Percentiles rank a stretch among this genome's conserved stretches.
Conservation (phyloP, 2,888 invertebrate species). For the Periphyllus acericola region DNA sequence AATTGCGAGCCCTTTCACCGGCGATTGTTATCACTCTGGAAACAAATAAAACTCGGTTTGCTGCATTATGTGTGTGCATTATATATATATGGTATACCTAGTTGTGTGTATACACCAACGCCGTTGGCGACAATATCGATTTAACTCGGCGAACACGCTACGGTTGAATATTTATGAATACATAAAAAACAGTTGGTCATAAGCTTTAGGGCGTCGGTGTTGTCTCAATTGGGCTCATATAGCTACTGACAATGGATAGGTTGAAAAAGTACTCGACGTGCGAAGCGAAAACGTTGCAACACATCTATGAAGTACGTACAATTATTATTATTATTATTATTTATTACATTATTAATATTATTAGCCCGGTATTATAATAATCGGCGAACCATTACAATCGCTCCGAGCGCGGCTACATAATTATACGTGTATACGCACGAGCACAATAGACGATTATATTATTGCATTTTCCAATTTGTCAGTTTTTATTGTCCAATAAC, state of each 20-base stretch:
- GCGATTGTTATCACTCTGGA: neutral
- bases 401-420: neutral
- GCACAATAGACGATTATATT: neutral
- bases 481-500: slow-evolving; percentile 53
- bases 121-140: slow-evolving; percentile 50
- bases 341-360: neutral
- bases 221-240: neutral
- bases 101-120: slow-evolving; percentile 28
- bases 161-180: slow-evolving; percentile 11
- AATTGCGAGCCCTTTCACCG: neutral
- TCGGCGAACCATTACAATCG: neutral
- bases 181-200: neutral
- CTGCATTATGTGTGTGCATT: neutral
- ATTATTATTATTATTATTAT: slow-evolving; percentile 11
- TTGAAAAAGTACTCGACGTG: slow-evolving; percentile 24
- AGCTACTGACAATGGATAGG: slow-evolving; percentile 11
- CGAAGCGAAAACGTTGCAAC: slow-evolving; percentile 49
- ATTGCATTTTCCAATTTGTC: neutral
- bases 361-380: neutral
- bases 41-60: neutral
- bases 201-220: neutral
- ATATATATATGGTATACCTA: too few species aligned
- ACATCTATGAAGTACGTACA: slow-evolving; percentile 51
- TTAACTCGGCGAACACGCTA: slow-evolving; percentile 23
- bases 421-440: neutral